These are phyloP conservation scores for Mayetiola destructor DNA, from an alignment of 2,888 invertebrate species.

Conservation along the genomic window DNA sequence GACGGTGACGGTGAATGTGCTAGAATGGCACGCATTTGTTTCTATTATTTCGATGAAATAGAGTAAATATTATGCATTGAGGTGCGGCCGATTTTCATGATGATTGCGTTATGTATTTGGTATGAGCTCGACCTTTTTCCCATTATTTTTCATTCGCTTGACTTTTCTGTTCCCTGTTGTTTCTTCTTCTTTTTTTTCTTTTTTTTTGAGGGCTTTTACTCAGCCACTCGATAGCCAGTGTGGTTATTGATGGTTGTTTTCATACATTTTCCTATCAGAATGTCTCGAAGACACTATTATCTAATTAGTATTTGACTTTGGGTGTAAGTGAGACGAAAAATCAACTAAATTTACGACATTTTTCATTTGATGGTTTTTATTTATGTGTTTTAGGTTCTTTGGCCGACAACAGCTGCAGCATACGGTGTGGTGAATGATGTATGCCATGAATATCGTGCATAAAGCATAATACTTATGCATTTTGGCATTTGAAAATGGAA, in stretches of 20 bases:
- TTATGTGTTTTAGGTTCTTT: no score
- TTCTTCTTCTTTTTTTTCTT: background rate
- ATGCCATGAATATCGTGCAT: no score
- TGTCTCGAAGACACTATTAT: no score
- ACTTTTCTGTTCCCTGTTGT: background rate
- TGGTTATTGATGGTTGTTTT: background rate
- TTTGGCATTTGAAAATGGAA: no score
- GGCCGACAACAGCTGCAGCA: no score
- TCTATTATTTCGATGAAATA: conserved; percentile 3
- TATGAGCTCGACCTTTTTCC: background rate
- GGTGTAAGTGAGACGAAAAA: no score
- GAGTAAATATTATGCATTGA: conserved; percentile 9
- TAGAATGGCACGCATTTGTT: background rate
- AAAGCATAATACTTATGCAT: no score
- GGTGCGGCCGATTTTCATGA: conserved; percentile 10
- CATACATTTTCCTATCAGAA: no score
- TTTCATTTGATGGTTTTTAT: no score
- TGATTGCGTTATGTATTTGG: conserved; percentile 6
- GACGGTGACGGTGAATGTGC: background rate
- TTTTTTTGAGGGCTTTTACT: background rate
- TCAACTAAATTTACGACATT: no score
- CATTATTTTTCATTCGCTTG: background rate
- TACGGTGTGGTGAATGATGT: no score
- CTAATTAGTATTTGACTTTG: no score
- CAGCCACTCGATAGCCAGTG: background rate